Conservation (phyloP, 2,113 vertebrate genomes). For the Ochotona princeps region DNA sequence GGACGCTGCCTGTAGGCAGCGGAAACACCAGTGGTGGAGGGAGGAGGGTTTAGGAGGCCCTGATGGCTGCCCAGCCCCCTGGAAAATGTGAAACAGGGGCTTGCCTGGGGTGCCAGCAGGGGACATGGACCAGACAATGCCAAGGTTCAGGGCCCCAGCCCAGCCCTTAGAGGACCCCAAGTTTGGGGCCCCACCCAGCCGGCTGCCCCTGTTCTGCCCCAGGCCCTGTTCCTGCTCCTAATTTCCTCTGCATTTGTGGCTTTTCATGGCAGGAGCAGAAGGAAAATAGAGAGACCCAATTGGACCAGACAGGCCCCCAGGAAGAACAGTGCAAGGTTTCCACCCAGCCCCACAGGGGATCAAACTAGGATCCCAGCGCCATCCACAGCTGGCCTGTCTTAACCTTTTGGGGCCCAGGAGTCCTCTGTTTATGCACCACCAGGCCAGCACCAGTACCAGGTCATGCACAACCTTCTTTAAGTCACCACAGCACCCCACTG, state of each 20-base stretch:
- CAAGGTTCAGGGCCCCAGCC: not conserved
- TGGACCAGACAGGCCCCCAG: not conserved
- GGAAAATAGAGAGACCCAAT: not conserved
- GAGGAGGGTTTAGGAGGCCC: not conserved
- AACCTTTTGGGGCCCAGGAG: not conserved
- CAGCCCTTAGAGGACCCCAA: too few species aligned
- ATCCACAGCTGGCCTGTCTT: not conserved
- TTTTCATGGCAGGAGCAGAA: not conserved
- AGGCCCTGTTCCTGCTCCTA: not conserved
- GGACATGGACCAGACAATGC: fast-evolving
- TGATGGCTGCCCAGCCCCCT: not conserved
- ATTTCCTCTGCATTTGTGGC: not conserved
- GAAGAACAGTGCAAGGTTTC: not conserved
- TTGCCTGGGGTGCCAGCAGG: fast-evolving
- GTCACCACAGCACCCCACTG: fast-evolving
- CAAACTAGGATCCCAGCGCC: not conserved
- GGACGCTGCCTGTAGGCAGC: not conserved
- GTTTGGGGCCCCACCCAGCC: not conserved
- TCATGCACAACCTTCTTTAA: fast-evolving
- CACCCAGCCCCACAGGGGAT: not conserved
- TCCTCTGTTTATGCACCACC: not conserved
- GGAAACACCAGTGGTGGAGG: too few species aligned
- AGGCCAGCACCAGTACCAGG: not conserved
- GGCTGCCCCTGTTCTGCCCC: not conserved
- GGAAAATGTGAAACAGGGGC: not conserved